Conservation (phyloP, 1,140 invertebrate species). For the Goniozus legneri region DNA sequence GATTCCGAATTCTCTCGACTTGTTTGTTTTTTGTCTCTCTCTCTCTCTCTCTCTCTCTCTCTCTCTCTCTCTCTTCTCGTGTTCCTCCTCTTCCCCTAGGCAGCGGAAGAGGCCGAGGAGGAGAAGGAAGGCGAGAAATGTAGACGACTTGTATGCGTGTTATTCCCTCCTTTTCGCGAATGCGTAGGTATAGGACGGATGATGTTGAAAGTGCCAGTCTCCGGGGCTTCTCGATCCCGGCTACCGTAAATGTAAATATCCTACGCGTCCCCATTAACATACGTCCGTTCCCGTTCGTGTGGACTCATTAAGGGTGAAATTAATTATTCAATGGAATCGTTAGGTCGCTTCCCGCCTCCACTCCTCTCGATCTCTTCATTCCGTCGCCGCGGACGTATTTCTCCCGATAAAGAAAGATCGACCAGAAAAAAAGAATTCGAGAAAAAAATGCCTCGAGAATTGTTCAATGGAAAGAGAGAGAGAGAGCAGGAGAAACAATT, state of each 20-base stretch:
- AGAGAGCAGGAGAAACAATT: no score
- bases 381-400: no score
- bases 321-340: conserved; percentile 45
- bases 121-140: neutral
- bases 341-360: neutral
- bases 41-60: conserved; percentile 3
- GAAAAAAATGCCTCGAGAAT: no score
- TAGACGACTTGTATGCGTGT: conserved; percentile 13
- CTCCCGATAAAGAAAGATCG: no score
- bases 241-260: conserved; percentile 52
- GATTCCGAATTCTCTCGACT: conserved; percentile 16
- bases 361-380: no score
- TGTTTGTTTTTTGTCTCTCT: conserved; percentile 4
- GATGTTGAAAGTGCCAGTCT: conserved; percentile 28
- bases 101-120: neutral
- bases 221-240: conserved; percentile 27
- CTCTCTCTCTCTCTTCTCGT: conserved; percentile 6
- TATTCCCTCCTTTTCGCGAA: conserved; percentile 20
- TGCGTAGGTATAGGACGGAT: conserved; percentile 30
- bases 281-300: conserved; percentile 47
- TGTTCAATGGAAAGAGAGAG: no score
- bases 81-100: conserved; percentile 6
- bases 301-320: conserved; percentile 50
- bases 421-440: no score
- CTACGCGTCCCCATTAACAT: conserved; percentile 47